Evolutionary conservation across 1,140 invertebrate species (phyloP).

Genomic region (Aethina tumida): DNA sequence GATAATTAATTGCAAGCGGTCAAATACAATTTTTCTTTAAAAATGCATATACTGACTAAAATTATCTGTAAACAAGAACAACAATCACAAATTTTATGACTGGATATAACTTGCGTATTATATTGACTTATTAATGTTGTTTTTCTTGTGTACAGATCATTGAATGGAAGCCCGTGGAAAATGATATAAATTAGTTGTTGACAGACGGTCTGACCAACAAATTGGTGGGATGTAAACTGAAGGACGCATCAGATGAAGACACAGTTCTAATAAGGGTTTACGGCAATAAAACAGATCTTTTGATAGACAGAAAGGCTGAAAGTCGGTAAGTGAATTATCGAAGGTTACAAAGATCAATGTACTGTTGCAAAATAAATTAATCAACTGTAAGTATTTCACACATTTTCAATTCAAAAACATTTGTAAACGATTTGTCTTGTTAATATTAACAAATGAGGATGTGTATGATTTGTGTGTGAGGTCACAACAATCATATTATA

Average conservation of each 20-base stretch:
- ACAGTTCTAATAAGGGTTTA: constrained; percentile 84
- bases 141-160: neutral
- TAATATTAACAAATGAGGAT: too few relatives aligned
- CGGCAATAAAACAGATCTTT: constrained; percentile 85
- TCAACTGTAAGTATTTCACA: too few relatives aligned
- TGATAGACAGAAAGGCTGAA: constrained; percentile 84
- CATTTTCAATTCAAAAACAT: too few relatives aligned
- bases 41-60: too few relatives aligned
- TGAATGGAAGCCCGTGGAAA: constrained; percentile 4
- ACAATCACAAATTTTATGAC: constrained; percentile 2
- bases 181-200: constrained; percentile 56
- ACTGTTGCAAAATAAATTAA: too few relatives aligned
- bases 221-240: constrained; percentile 63
- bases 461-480: too few relatives aligned
- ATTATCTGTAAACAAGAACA: too few relatives aligned
- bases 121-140: neutral
- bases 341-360: too few relatives aligned
- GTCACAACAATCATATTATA: too few relatives aligned
- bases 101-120: neutral
- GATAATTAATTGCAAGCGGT: too few relatives aligned
- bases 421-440: too few relatives aligned
- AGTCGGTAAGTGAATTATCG: constrained; percentile 46
- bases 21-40: too few relatives aligned
- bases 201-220: constrained; percentile 95
- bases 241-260: constrained; percentile 38